Evolutionary conservation across 2,797 vertebrate species (phyloP).

Genomic region (Linurgus olivaceus): DNA sequence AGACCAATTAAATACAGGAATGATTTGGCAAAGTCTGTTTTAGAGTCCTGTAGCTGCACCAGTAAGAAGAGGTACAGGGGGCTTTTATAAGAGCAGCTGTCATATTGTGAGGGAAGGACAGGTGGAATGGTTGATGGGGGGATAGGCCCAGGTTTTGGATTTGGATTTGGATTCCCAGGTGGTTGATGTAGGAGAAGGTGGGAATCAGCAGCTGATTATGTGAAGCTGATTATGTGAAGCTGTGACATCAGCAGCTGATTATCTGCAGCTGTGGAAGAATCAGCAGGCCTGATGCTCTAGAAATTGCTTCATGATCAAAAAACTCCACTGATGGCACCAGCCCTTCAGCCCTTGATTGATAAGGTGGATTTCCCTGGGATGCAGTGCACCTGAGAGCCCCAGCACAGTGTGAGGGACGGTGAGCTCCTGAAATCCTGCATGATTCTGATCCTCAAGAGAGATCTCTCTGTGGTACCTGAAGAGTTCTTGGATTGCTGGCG

Average conservation of each 20-base stretch:
- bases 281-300: neutral
- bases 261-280: neutral
- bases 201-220: neutral
- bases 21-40: neutral
- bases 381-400: accelerated
- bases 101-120: neutral
- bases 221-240: neutral
- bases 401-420: accelerated
- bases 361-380: neutral
- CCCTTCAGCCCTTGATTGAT: neutral
- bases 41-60: neutral
- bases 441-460: accelerated
- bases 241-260: neutral
- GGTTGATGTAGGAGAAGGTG: neutral
- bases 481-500: neutral
- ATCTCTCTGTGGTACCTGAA: accelerated
- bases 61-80: neutral
- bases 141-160: neutral
- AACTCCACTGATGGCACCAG: neutral
- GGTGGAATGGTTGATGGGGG: neutral
- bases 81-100: neutral
- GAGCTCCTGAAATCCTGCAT: accelerated
- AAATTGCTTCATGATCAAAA: too few relatives aligned
- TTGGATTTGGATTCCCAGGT: neutral
- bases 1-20: neutral